Conservation (phyloP, 2,113 vertebrate species). For the Tupaia tana region DNA sequence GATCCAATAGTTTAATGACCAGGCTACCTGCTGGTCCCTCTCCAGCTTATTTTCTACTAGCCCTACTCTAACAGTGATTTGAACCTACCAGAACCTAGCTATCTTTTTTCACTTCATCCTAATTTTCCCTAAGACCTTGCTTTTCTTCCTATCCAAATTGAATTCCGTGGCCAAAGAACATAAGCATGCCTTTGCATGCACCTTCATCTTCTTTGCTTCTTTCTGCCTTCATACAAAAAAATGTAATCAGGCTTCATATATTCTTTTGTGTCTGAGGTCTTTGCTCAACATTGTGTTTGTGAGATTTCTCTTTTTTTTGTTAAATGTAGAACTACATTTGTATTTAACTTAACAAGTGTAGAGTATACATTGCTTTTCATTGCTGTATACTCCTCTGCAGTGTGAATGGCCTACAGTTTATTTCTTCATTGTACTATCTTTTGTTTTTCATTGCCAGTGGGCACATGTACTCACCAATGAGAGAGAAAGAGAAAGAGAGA, state of each 20-base stretch:
- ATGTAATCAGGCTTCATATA: neutral
- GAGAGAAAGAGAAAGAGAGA: no score
- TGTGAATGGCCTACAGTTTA: neutral
- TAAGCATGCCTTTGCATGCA: neutral
- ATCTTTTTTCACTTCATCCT: no score
- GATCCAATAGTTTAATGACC: no score
- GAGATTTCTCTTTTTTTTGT: neutral
- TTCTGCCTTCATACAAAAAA: neutral
- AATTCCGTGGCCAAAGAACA: neutral
- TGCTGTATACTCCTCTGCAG: neutral
- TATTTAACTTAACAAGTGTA: neutral
- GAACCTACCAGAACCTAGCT: neutral
- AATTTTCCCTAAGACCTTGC: neutral
- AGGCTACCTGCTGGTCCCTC: no score
- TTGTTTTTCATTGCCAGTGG: no score
- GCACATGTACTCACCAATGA: no score
- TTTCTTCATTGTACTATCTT: neutral
- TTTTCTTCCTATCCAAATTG: neutral
- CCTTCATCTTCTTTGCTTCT: neutral
- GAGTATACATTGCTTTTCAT: neutral
- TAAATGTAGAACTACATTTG: neutral
- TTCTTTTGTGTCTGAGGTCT: constrained; percentile 1
- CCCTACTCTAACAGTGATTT: neutral
- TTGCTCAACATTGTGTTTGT: neutral
- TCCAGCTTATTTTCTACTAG: neutral